phyloP scores from a whole-genome alignment of 1,140 invertebrate species.

The Ceratoteleas bidentatus region DNA sequence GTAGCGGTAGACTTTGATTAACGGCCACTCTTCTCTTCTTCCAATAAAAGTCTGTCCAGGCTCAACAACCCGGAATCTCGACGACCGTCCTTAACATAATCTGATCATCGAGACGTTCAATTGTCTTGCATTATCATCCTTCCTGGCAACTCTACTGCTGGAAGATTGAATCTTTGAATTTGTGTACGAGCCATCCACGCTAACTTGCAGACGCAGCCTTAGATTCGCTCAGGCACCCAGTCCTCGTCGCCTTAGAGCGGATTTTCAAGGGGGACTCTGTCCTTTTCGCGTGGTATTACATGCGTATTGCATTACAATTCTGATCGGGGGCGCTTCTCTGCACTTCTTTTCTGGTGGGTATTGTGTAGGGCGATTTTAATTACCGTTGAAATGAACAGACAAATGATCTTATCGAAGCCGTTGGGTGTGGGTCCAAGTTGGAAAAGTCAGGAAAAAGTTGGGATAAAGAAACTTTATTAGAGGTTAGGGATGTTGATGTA shows the following conservation, averaged over 20 bases:
- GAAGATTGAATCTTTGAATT: conserved; percentile 66
- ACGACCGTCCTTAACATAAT: conserved; percentile 41
- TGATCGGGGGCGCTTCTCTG: conserved; percentile 71
- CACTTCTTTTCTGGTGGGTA: conserved; percentile 59
- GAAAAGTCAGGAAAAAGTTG: no score
- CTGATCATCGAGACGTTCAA: conserved; percentile 47
- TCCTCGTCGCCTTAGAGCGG: conserved; percentile 46
- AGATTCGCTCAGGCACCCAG: conserved; percentile 18
- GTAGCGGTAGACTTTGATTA: conserved; percentile 22
- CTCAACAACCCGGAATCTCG: conserved; percentile 19
- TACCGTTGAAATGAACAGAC: conserved; percentile 55
- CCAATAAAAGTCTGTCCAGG: conserved; percentile 12
- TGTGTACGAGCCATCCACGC: conserved; percentile 65
- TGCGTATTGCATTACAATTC: conserved; percentile 80
- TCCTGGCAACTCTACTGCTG: conserved; percentile 33
- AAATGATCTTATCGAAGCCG: background rate
- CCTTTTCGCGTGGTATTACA: conserved; percentile 74
- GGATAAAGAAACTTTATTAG: no score
- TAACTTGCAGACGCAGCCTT: conserved; percentile 57
- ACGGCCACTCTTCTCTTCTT: conserved; percentile 10
- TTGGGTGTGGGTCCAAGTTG: no score
- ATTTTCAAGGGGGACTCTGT: conserved; percentile 66
- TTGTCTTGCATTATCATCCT: conserved; percentile 57
- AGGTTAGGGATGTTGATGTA: no score
- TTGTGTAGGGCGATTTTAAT: conserved; percentile 72